Conservation (phyloP, 2,888 invertebrate genomes). For the Alviniconcha strummeri region DNA sequence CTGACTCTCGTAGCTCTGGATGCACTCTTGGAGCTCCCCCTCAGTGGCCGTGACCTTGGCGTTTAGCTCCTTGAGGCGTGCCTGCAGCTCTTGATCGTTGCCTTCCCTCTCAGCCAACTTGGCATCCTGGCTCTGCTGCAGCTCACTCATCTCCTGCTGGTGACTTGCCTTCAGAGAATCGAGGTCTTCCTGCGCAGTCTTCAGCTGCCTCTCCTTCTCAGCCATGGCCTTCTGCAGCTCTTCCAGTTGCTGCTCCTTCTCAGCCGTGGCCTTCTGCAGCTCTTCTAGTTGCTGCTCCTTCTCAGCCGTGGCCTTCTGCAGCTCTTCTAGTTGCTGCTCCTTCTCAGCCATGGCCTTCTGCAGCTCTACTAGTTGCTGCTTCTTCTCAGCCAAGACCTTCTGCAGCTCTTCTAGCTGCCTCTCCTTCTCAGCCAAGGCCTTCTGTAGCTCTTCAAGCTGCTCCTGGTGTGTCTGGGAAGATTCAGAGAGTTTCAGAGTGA, state of each 20-base stretch:
- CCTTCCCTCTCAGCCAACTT: slow-evolving; percentile 49
- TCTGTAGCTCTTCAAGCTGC: slow-evolving; percentile 34
- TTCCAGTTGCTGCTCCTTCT: slow-evolving; percentile 35
- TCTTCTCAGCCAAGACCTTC: not conserved
- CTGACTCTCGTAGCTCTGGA: slow-evolving; percentile 61
- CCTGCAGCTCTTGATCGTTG: slow-evolving; percentile 63
- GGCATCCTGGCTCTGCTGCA: slow-evolving; percentile 50
- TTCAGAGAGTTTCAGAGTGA: slow-evolving; percentile 26
- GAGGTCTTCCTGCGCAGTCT: slow-evolving; percentile 29
- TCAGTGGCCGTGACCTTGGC: slow-evolving; percentile 60
- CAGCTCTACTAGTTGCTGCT: slow-evolving; percentile 37
- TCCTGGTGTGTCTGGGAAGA: slow-evolving; percentile 38
- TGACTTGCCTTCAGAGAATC: slow-evolving; percentile 38
- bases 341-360: slow-evolving; percentile 41
- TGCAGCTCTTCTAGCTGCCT: slow-evolving; percentile 37
- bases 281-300: slow-evolving; percentile 35
- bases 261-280: slow-evolving; percentile 42
- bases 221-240: slow-evolving; percentile 42
- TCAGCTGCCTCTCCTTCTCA: slow-evolving; percentile 37
- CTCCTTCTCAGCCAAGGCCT: slow-evolving; percentile 21
- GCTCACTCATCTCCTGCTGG: slow-evolving; percentile 35
- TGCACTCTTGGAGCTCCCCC: slow-evolving; percentile 62
- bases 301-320: slow-evolving; percentile 43
- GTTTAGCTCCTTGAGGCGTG: slow-evolving; percentile 56
- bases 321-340: slow-evolving; percentile 33